A percentile compares a stretch with the other conserved stretches of the same genome.
These are phyloP conservation scores for Thamnophis sirtalis DNA, from an alignment of 2,113 vertebrate genomes.

Conservation along the genomic window DNA sequence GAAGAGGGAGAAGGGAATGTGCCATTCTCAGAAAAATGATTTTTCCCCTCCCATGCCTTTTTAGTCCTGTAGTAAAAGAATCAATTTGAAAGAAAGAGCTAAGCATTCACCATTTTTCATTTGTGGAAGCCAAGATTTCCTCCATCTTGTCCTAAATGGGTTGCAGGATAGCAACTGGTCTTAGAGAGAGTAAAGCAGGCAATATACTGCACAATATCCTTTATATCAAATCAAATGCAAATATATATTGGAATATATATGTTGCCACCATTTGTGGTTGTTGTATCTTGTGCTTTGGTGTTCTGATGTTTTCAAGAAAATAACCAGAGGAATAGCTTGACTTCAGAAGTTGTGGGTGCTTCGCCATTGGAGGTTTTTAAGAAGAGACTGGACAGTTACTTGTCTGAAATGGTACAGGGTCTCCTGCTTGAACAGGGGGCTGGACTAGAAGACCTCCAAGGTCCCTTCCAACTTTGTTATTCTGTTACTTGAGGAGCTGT, in stretches of 20 bases:
- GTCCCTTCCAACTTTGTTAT: too few species aligned
- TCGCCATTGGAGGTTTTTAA: too few species aligned
- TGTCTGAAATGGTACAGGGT: too few species aligned
- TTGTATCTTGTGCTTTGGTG: not conserved
- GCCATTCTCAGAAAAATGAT: not conserved
- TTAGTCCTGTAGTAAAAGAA: too few species aligned
- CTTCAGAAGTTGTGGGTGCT: too few species aligned
- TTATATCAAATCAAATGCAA: not conserved
- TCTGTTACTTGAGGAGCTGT: too few species aligned
- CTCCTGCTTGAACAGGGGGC: too few species aligned
- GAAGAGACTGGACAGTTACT: too few species aligned
- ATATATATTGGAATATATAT: not conserved
- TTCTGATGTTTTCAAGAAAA: not conserved
- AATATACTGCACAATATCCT: not conserved
- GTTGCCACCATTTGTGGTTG: not conserved
- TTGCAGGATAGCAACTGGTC: not conserved
- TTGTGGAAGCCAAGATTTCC: not conserved
- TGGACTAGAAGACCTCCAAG: too few species aligned
- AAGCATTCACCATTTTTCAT: not conserved
- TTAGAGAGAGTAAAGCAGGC: not conserved
- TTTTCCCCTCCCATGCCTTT: not conserved
- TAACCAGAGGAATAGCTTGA: too few species aligned
- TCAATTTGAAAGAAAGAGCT: not conserved
- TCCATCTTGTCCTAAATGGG: not conserved
- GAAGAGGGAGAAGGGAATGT: not conserved